These are phyloP conservation scores for Leptinotarsa peninsularis DNA, from an alignment of 2,888 invertebrate genomes.

Conservation along the genomic window DNA sequence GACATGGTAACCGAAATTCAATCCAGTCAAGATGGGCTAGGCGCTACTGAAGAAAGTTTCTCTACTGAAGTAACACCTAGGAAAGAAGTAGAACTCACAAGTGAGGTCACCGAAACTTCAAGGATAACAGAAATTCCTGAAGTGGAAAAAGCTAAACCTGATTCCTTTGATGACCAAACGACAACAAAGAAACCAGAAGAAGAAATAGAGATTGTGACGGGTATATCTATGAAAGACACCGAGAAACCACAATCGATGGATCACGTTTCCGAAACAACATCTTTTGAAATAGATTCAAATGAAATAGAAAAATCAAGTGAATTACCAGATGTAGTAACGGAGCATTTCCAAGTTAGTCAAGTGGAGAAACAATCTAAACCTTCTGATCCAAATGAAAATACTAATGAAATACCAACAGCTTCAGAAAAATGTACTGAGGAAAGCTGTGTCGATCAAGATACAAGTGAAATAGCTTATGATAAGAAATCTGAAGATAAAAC, in stretches of 20 bases:
- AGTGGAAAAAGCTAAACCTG: slow-evolving; percentile 24
- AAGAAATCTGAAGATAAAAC: not conserved
- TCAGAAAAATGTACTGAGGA: slow-evolving; percentile 12
- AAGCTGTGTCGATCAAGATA: not conserved
- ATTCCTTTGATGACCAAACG: not conserved
- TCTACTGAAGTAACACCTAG: slow-evolving; percentile 5
- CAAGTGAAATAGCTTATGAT: not conserved
- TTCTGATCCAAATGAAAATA: slow-evolving; percentile 24
- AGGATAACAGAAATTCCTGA: not conserved
- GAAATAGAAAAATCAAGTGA: slow-evolving; percentile 22
- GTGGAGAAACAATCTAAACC: not conserved
- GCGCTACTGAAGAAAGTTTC: not conserved
- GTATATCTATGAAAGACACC: slow-evolving; percentile 50
- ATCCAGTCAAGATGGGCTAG: not conserved
- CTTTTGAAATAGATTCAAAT: slow-evolving; percentile 1
- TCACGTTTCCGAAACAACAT: slow-evolving; percentile 49
- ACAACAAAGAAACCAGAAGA: slow-evolving; percentile 30
- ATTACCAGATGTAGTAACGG: slow-evolving; percentile 17
- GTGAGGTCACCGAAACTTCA: not conserved
- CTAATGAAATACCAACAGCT: slow-evolving; percentile 30
- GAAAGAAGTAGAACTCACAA: slow-evolving; percentile 15
- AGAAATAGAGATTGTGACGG: slow-evolving; percentile 50
- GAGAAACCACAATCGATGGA: slow-evolving; percentile 53
- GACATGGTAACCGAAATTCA: not conserved
- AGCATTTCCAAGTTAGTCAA: slow-evolving; percentile 10